phyloP scores from a whole-genome alignment of 2,113 vertebrate genomes.

The Fulica atra region DNA sequence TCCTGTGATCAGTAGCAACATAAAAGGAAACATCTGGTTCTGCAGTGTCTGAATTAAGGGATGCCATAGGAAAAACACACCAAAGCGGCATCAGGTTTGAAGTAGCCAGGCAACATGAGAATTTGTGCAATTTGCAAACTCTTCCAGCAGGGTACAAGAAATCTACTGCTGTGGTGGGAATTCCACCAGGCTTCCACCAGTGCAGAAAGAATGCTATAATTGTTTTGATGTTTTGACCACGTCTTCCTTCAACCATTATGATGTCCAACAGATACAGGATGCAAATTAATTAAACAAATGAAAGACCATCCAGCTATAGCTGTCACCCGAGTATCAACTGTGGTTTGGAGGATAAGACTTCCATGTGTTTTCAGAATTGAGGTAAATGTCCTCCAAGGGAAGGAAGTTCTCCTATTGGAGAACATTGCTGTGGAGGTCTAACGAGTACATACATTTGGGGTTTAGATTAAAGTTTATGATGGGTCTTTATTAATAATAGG shows the following conservation, averaged over 20 bases:
- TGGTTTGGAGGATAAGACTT: neutral
- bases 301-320: neutral
- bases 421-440: neutral
- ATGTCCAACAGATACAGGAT: neutral
- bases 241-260: neutral
- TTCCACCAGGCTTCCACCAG: neutral
- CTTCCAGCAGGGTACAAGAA: neutral
- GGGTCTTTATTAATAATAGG: neutral
- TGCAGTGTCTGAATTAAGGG: neutral
- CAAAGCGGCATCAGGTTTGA: neutral
- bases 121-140: neutral
- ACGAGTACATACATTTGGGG: neutral
- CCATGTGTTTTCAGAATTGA: neutral
- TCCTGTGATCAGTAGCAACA: conserved; percentile 14
- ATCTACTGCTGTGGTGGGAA: rapidly evolving
- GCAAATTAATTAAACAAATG: neutral
- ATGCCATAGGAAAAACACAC: neutral
- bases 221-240: neutral
- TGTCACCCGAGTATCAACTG: neutral
- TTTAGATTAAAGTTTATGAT: neutral
- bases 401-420: neutral
- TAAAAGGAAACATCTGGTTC: conserved; percentile 63
- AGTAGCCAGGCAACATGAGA: neutral
- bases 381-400: neutral
- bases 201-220: rapidly evolving